Conservation (phyloP, 2,797 vertebrate genomes). For the Thripadectes ignobilis region DNA sequence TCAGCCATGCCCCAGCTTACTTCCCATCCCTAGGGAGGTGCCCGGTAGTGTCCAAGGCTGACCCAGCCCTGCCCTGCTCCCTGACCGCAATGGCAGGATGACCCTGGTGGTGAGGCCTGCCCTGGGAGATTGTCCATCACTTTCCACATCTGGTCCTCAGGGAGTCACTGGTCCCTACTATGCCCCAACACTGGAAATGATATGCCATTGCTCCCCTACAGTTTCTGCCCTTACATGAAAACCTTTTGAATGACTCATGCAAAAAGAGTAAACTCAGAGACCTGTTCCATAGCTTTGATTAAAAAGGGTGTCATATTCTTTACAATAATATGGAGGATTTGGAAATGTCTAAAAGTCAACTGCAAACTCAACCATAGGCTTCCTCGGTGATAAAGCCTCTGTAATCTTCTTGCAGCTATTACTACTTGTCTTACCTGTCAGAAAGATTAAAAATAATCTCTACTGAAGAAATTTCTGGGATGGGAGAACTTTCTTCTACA, state of each 20-base stretch:
- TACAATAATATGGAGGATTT: neutral
- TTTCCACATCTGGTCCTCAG: accelerated
- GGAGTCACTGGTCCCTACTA: accelerated
- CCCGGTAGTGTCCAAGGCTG: accelerated
- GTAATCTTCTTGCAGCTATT: neutral
- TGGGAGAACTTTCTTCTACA: neutral
- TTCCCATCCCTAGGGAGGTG: neutral
- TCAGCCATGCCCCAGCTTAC: neutral
- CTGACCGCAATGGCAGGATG: too few relatives aligned
- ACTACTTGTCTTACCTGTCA: neutral
- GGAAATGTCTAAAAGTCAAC: neutral
- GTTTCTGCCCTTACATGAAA: neutral
- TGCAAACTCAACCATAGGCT: neutral
- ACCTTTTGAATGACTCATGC: neutral
- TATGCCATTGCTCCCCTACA: neutral
- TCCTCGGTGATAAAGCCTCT: neutral
- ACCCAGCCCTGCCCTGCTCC: neutral
- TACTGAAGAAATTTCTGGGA: neutral
- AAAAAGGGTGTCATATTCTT: neutral
- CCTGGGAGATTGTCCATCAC: accelerated
- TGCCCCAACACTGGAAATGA: neutral
- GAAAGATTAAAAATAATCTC: neutral
- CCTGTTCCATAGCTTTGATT: neutral
- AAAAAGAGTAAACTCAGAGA: neutral
- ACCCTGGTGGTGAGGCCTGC: neutral